Evolutionary conservation across 2,113 vertebrate species (phyloP).

Genomic region (Scomber colias): DNA sequence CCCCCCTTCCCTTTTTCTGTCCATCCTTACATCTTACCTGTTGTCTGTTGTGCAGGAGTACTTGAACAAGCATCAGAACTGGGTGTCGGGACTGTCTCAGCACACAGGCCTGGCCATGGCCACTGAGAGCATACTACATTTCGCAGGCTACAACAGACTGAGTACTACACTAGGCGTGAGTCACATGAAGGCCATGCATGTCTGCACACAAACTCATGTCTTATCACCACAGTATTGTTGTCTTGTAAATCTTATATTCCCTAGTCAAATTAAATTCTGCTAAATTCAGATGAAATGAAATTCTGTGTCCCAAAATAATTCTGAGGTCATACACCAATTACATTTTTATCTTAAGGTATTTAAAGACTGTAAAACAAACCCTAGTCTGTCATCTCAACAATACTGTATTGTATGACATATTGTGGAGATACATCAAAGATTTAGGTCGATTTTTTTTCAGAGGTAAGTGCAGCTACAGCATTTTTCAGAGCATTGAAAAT

Average conservation of each 20-base stretch:
- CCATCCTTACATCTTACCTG: neutral
- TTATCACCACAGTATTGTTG: neutral
- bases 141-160: conserved; percentile 95
- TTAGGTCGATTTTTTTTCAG: neutral
- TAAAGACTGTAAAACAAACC: neutral
- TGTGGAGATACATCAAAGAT: neutral
- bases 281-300: no score
- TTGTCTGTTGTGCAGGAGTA: conserved; percentile 87
- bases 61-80: conserved; percentile 97
- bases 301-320: neutral
- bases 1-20: neutral
- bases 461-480: neutral
- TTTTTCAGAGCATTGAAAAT: neutral
- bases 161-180: conserved; percentile 95
- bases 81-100: conserved; percentile 95
- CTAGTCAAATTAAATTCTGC: neutral
- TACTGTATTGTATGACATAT: neutral
- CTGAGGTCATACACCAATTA: neutral
- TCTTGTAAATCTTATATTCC: neutral
- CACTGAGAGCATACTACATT: conserved; percentile 95
- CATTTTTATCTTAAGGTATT: neutral
- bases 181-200: conserved; percentile 26
- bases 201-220: conserved; percentile 8
- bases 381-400: no score
- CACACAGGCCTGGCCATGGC: conserved; percentile 98